Conservation (phyloP, 1,140 invertebrate genomes). For the Ceratitis capitata region DNA sequence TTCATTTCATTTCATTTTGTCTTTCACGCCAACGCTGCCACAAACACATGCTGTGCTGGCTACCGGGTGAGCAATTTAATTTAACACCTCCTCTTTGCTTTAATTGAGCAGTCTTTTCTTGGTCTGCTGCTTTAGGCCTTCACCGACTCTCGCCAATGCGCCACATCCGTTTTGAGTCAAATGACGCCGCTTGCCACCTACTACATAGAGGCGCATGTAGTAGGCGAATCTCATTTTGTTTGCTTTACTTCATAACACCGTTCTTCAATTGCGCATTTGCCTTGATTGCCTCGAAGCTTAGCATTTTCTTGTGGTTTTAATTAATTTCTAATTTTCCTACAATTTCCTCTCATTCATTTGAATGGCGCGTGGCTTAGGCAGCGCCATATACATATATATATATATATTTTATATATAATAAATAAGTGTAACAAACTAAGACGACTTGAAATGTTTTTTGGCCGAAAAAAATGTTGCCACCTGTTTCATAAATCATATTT, state of each 20-base stretch:
- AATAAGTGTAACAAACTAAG: too few species aligned
- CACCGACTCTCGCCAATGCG: too few species aligned
- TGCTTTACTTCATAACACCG: background rate
- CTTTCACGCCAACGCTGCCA: background rate
- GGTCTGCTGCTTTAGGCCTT: background rate
- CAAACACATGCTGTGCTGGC: background rate
- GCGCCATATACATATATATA: too few species aligned
- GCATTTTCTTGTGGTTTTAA: conserved; percentile 3
- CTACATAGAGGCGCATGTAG: too few species aligned
- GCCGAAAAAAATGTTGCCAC: too few species aligned
- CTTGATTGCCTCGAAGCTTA: background rate
- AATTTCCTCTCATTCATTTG: background rate
- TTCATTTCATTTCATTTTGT: background rate
- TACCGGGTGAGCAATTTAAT: background rate
- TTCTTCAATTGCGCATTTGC: background rate
- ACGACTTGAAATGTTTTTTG: too few species aligned
- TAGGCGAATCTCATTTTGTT: background rate
- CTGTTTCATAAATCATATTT: too few species aligned
- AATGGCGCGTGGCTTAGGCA: background rate
- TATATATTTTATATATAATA: too few species aligned
- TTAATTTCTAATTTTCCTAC: conserved; percentile 11
- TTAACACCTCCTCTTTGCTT: background rate
- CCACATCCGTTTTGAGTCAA: background rate
- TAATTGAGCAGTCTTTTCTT: too few species aligned
- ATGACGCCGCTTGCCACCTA: background rate